Evolutionary conservation across 1,140 invertebrate species (phyloP), one percentile per base, ranked within the genome.

Genomic region (Ceratitis capitata): DNA sequence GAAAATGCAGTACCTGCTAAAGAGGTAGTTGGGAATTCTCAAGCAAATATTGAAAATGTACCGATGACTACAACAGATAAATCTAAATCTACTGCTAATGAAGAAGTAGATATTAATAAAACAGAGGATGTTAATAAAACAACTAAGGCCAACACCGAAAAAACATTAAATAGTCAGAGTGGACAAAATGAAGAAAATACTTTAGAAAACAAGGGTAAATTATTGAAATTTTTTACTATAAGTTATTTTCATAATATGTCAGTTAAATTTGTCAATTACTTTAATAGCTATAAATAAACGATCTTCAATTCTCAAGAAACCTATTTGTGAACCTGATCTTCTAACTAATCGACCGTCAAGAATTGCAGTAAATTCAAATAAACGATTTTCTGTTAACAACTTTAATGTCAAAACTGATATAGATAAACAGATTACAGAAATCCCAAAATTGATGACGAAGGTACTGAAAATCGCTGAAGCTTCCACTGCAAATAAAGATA

Each of bases 1-100:
- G 89, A 91, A 82, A 91, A 91, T 74, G 61, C 87, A 3, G 86
- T 88, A 19, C 88, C 89, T 7, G 85, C 87, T 12, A 82, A 29
- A 0, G 51, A 82, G 23, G 58, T 61, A 47, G 51, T 29, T 35
- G 45, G 16, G 19, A 23, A 58, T 10, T 84, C 58, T 45, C 56
- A 42, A 3, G 47, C 83, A 83, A 64, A 29, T 29, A 23, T 12
- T 10, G 61, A 83, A 53, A 39, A 23, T 14, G 26, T 42, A 83
- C 85, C n/a, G 45, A 49, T 1, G 39, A 58, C 42, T 83, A 58
- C 47, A 78, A 64, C 10, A 83, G 61, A 56, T 74, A 69, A 74
- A 39, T n/a, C n/a, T n/a, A 78, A 35, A 1, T 6, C 32, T 26
- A 2, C 14, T 39, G 35, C 39, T 45, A 42, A 23, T 56, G 51